Base-by-base conservation (phyloP, 2,113 vertebrate species). In the Thalassoma bifasciatum region DNA sequence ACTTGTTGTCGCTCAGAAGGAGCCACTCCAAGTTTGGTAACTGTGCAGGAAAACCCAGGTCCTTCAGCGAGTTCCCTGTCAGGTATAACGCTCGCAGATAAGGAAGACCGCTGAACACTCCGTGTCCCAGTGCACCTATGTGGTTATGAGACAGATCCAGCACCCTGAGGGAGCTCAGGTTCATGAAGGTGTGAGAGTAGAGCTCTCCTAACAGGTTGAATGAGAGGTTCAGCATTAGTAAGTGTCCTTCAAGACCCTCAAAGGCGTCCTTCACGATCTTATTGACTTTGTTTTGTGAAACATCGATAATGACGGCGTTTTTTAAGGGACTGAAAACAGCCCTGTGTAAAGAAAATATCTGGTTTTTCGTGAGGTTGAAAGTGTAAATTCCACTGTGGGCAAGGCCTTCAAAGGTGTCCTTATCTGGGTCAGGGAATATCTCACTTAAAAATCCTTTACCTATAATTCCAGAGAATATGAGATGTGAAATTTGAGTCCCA, bases 91-190 rank as follows among this genome's bases (percentile, higher is more conserved):
- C 19, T 30, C 74, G 8, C 54, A 99, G 80, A 0, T 76, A 83
- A 2, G 50, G 1, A 69, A 97, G 92, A 2, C 72, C 73, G 2
- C 3, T 65, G 89, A 98, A 97, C 1, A 96, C 87, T 0, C 79
- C 0, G 0, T n/a, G 0, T 51, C 52, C 77, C 73, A 98, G 90
- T 0, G 50, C 66, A 23, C 95, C 95, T 1, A 98, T 96, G 66
- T 97, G 94, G 82, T 98, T 98, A 68, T 93, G 58, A 23, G 95
- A 93, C 75, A 99, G 90, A 82, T 97, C 94, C 52, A 98, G 78
- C 11, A 61, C 13, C 0, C 2, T 12, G 0, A 98, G 64, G 1
- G 73, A 82, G 0, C 0, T 57, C 0, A 98, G 87, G 21, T 91
- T 93, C 0, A 46, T 16, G 79, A 99, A 99, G 10, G 92, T 88